Percentiles rank a stretch among this genome's conserved stretches.
Evolutionary conservation across 2,113 vertebrate genomes (phyloP).

Genomic region (Austrofundulus limnaeus): DNA sequence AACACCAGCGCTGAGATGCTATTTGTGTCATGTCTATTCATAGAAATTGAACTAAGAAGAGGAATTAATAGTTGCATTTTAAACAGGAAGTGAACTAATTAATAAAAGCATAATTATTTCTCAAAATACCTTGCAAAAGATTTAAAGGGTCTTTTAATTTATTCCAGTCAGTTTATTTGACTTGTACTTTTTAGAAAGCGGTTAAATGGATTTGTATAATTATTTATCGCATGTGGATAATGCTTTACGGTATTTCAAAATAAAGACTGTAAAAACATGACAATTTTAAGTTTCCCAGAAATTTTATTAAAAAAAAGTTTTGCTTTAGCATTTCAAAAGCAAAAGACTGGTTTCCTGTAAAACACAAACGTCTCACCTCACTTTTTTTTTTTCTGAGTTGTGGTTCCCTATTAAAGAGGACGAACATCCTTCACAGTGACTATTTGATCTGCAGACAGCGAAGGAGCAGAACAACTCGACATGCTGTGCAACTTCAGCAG

Average conservation of each 20-base stretch:
- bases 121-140: no score
- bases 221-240: no score
- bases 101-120: background rate
- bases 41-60: background rate
- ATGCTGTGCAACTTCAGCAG: slow-evolving; percentile 63
- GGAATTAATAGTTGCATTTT: background rate
- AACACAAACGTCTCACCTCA: background rate
- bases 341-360: slow-evolving; percentile 25
- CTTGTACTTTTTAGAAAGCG: no score
- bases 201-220: no score
- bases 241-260: no score
- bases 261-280: no score
- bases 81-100: background rate
- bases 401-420: background rate
- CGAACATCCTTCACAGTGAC: fast-evolving
- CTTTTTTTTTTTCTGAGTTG: background rate
- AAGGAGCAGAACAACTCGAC: background rate
- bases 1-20: background rate
- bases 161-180: no score
- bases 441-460: slow-evolving; percentile 12
- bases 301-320: no score
- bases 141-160: no score
- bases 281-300: no score
- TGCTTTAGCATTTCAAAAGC: slow-evolving; percentile 1
- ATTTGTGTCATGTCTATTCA: background rate